Percentiles rank a stretch among this genome's conserved stretches.
Conservation (phyloP, 2,113 vertebrate genomes). For the Tenebrosternarchus preto region DNA sequence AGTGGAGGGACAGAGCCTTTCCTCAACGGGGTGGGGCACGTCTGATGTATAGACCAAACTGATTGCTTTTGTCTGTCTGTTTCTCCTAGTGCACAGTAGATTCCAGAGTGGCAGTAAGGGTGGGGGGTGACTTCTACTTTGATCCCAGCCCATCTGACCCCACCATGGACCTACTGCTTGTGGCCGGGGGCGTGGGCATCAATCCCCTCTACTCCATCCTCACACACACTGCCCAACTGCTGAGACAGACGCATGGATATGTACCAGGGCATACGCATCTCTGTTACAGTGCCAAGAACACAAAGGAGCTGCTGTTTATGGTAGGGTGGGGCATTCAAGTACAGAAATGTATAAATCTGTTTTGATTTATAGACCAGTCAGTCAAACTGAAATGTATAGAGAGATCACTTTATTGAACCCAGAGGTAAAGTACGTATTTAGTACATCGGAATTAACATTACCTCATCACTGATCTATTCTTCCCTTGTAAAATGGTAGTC, state of each 20-base stretch:
- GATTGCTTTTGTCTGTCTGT: not conserved
- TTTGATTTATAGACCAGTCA: no score
- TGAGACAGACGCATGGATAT: slow-evolving; percentile 64
- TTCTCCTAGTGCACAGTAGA: slow-evolving; percentile 78
- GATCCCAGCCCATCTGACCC: slow-evolving; percentile 83
- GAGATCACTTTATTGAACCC: no score
- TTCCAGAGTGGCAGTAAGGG: slow-evolving; percentile 84
- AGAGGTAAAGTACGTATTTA: no score
- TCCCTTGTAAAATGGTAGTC: no score
- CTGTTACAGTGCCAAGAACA: slow-evolving; percentile 87
- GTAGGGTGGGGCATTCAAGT: slow-evolving; percentile 62
- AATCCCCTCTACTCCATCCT: slow-evolving; percentile 95
- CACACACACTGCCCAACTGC: slow-evolving; percentile 82
- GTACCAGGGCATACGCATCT: slow-evolving; percentile 78
- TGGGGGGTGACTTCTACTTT: slow-evolving; percentile 93
- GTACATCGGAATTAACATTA: no score
- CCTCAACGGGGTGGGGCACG: no score
- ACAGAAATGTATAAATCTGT: no score
- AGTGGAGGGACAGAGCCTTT: no score
- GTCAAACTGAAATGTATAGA: no score
- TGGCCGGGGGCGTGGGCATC: slow-evolving; percentile 93
- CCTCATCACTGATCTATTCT: no score
- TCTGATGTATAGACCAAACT: no score
- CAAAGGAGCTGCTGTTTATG: slow-evolving; percentile 88
- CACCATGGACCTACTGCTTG: slow-evolving; percentile 82